Evolutionary conservation across 2,888 invertebrate species (phyloP).

Genomic region (Urechis unicinctus): DNA sequence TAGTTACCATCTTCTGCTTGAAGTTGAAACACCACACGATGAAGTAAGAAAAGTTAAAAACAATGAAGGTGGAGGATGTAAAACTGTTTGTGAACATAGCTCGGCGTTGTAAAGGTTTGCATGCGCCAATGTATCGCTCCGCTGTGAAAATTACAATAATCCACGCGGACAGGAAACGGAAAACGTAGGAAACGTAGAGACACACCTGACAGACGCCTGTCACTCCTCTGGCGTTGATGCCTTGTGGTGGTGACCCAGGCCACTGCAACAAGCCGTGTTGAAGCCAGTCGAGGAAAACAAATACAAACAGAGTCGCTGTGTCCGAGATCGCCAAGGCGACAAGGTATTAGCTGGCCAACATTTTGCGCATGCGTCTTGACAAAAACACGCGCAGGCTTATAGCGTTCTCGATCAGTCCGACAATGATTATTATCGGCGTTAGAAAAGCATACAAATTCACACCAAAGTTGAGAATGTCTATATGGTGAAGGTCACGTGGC

Average conservation of each 20-base stretch:
- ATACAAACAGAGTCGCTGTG: too few relatives aligned
- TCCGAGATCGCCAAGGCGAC: too few relatives aligned
- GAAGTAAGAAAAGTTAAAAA: constrained; percentile 42
- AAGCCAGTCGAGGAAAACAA: constrained; percentile 44
- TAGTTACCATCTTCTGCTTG: background rate
- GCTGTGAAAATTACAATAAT: constrained; percentile 40
- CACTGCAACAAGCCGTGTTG: constrained; percentile 28
- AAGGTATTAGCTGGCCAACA: too few relatives aligned
- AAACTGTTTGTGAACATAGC: constrained; percentile 30
- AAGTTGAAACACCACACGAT: constrained; percentile 30
- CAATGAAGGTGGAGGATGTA: constrained; percentile 36
- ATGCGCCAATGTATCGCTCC: constrained; percentile 42
- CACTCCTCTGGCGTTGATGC: constrained; percentile 8
- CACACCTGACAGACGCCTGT: constrained; percentile 56
- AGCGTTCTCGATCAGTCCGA: too few relatives aligned
- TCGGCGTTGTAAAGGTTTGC: constrained; percentile 34
- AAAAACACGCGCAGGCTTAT: too few relatives aligned
- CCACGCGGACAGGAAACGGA: constrained; percentile 43
- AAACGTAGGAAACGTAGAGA: constrained; percentile 60
- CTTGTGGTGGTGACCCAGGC: constrained; percentile 21
- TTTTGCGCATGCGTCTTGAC: too few relatives aligned
- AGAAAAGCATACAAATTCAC: too few relatives aligned
- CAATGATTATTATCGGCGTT: too few relatives aligned
- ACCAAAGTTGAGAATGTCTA: too few relatives aligned
- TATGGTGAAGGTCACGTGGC: too few relatives aligned